These are phyloP conservation scores for Empidonax traillii DNA, from an alignment of 2,113 vertebrate species.

Conservation along the genomic window DNA sequence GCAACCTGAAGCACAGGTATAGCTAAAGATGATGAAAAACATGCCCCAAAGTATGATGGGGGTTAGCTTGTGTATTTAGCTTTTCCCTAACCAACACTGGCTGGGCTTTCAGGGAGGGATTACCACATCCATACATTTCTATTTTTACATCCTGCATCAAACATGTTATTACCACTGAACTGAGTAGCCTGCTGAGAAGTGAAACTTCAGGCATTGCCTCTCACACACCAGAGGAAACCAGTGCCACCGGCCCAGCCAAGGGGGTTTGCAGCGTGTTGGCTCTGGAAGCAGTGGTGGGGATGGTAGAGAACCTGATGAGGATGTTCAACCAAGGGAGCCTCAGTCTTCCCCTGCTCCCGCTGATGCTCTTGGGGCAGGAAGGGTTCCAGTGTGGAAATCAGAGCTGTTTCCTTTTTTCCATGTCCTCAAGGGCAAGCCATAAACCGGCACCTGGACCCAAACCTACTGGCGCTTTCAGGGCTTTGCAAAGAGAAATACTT, in stretches of 20 bases:
- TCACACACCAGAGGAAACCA: background rate
- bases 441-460: background rate
- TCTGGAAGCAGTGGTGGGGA: background rate
- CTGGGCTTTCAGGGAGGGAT: background rate
- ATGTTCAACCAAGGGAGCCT: fast-evolving
- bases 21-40: background rate
- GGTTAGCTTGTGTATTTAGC: background rate
- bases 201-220: background rate
- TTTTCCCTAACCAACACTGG: background rate
- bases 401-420: background rate
- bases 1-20: background rate
- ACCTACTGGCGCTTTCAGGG: background rate
- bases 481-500: background rate
- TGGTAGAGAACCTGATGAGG: background rate
- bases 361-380: background rate
- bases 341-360: fast-evolving
- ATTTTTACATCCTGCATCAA: conserved; percentile 45
- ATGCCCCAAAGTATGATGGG: background rate
- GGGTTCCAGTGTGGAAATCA: background rate
- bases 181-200: background rate
- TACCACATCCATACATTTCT: conserved; percentile 24
- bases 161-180: conserved; percentile 47
- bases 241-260: background rate
- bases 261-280: fast-evolving
- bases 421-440: background rate